Evolutionary conservation across 2,888 invertebrate genomes (phyloP), one percentile per base, ranked within the genome.

Genomic region (Lepetodrilus schrolli): DNA sequence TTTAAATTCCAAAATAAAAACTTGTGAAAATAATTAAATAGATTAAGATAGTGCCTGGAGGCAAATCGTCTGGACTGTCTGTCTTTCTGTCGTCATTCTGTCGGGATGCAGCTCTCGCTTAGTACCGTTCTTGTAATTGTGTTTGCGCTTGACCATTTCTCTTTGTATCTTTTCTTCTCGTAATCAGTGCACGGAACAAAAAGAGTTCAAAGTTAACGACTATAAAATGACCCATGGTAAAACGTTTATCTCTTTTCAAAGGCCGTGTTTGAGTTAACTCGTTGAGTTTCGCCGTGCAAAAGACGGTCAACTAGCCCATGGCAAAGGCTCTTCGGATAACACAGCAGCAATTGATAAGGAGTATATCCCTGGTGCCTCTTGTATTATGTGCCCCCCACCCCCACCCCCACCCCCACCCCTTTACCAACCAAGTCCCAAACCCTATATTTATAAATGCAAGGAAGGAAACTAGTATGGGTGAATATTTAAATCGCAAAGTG

Each of bases 301-400:
- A 70, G 49, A 34, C 50, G 58, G 71, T 50, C 58, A 71, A 5
- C 36, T 71, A 17, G 71, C 51, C 51, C 23, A 26, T 49, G 36
- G 36, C 48, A 48, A 47, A 23, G 26, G 49, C 50, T 30, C 70
- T 70, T 70, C 70, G 49, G 70, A n/a, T n/a, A n/a, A n/a, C n/a
- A n/a, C n/a, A n/a, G n/a, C n/a, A n/a, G n/a, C 50, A 34, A 50
- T 70, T 70, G 70, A 70, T 49, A 37, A 66, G 49, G 70, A 50
- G 70, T 49, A 34, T 49, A 21, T 50, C 36, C 43, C 43, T 23
- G 21, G 20, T 21, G 47, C 43, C 68, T 43, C n/a, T n/a, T n/a
- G n/a, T n/a, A n/a, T n/a, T n/a, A n/a, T n/a, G 38, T 20, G 21
- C 23, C 23, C 37, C 13, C 43, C 43, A 38, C 43, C 43, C 43